Base-by-base conservation (phyloP, 37 sponge, comb jelly and placozoan species). In the Spongilla lacustris region DNA sequence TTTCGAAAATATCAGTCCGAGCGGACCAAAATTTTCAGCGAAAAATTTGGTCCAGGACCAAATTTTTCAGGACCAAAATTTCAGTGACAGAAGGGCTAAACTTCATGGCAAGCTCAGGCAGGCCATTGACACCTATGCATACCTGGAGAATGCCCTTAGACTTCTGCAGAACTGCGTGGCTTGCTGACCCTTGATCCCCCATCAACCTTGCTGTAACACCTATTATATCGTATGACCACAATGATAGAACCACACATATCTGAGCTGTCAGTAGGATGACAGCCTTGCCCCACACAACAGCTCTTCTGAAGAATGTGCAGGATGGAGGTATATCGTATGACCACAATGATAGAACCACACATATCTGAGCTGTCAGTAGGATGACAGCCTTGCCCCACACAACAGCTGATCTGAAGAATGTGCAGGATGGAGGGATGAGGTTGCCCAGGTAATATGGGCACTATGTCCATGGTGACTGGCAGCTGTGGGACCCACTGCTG, bases 241-340 rank as follows among this genome's bases (percentile, higher is more conserved):
- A 58, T 58, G 58, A 58, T 58, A 58, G 58, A 58, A 58, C 58
- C 58, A 58, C 21, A 58, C 58, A 17, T 58, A 17, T 58, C 58
- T 58, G 58, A 58, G 58, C 58, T 58, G 58, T 58, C 58, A 58
- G 58, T 58, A 58, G 58, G 58, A 58, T 58, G 58, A 58, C 58
- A 58, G 46, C 58, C 58, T 58, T 58, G 19, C 58, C 58, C 58
- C 58, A 58, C 58, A 58, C 58, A 58, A 17, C 19, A 58, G 58
- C 58, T 58, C 19, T 17, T 17, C 58, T 17, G 58, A 58, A 58
- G 58, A 58, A 58, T 58, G 58, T 58, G 58, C 58, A 58, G 58
- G 58, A 58, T 58, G 58, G 58, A 58, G 58, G 58, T 41, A 41
- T 41, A 58, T 14, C 11, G 58, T 58, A 58, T 58, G 58, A 58